These are phyloP conservation scores for Paramuricea clavata DNA, from an alignment of 92 coral and sea anemone genomes.

Conservation along the genomic window DNA sequence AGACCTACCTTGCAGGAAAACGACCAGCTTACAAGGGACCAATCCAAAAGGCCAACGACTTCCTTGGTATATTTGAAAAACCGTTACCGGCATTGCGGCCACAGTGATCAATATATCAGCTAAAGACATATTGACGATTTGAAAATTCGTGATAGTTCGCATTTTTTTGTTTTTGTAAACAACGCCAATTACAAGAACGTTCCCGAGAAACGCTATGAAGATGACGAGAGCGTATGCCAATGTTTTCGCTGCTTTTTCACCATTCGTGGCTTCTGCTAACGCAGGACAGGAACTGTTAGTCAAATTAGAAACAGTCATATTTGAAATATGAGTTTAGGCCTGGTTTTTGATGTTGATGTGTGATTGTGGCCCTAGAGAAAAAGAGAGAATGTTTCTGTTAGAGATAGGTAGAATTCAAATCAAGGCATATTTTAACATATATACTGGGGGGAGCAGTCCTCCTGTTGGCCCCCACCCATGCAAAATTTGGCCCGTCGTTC, in stretches of 20 bases:
- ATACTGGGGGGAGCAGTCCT: no score
- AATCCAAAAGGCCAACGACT: slow-evolving; percentile 43
- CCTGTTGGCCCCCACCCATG: no score
- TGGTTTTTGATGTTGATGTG: background rate
- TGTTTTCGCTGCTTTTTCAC: slow-evolving; percentile 34
- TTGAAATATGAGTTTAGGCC: background rate
- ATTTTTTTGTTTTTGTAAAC: slow-evolving; percentile 31
- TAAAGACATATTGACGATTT: slow-evolving; percentile 41
- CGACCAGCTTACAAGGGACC: slow-evolving; percentile 26
- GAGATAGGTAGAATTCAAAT: no score
- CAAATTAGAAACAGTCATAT: background rate
- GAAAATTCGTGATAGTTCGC: slow-evolving; percentile 42
- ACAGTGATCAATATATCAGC: slow-evolving; percentile 29
- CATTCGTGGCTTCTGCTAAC: background rate
- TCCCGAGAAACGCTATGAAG: slow-evolving; percentile 17
- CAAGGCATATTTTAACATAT: no score
- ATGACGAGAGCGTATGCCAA: slow-evolving; percentile 42
- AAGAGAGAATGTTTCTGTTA: background rate
- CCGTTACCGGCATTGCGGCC: slow-evolving; percentile 32
- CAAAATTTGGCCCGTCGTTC: no score
- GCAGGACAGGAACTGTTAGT: slow-evolving; percentile 13
- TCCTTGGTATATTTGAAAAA: slow-evolving; percentile 28
- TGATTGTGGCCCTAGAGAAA: background rate
- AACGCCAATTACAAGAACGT: slow-evolving; percentile 21
- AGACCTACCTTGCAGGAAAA: slow-evolving; percentile 23